Evolutionary conservation across 2,113 vertebrate species (phyloP).

Genomic region (Petromus typicus): DNA sequence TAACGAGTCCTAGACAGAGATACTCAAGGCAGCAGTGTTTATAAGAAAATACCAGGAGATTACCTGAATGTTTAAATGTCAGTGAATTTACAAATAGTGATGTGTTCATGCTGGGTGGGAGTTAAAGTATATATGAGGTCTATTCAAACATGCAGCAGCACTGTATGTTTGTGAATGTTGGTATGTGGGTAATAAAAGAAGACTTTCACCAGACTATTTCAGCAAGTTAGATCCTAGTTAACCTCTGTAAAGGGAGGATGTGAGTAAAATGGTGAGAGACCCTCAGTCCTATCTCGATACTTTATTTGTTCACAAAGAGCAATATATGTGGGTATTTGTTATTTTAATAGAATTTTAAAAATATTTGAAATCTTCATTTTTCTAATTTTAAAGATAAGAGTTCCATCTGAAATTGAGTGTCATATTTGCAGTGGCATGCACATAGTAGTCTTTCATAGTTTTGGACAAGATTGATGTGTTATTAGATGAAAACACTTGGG

Average conservation of each 20-base stretch:
- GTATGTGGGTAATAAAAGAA: neutral
- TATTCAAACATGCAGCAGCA: neutral
- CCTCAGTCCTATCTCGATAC: neutral
- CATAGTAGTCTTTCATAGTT: neutral
- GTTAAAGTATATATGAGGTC: neutral
- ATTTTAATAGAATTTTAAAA: neutral
- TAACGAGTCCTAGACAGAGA: neutral
- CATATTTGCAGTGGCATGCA: neutral
- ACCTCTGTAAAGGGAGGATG: neutral
- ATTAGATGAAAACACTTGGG: neutral
- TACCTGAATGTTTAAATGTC: neutral
- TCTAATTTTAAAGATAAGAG: neutral
- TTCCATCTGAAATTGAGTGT: neutral
- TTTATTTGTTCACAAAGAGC: neutral
- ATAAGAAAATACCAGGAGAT: neutral
- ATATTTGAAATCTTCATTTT: neutral
- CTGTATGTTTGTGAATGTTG: neutral
- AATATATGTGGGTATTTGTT: neutral
- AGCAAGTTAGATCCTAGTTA: neutral
- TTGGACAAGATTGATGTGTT: neutral
- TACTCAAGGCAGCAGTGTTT: neutral
- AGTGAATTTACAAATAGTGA: neutral
- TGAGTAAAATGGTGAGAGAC: neutral
- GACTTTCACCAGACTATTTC: neutral
- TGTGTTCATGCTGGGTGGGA: neutral